A percentile compares a stretch with the other conserved stretches of the same genome.
Evolutionary conservation across 2,113 vertebrate species (phyloP).

Genomic region (Nibea coibor): DNA sequence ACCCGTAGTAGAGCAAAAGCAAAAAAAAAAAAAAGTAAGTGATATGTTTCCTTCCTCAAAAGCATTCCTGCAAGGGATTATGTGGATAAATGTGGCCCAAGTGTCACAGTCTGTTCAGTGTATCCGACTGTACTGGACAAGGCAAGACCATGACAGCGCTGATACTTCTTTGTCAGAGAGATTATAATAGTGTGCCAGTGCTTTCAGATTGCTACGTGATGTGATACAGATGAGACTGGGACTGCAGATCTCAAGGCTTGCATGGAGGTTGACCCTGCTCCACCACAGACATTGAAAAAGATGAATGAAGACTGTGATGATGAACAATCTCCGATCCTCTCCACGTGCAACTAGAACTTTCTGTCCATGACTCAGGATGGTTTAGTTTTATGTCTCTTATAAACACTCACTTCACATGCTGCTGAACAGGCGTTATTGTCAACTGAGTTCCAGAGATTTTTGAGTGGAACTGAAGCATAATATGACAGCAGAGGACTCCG

Average conservation of each 20-base stretch:
- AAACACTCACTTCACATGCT: slow-evolving; percentile 49
- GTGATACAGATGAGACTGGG: slow-evolving; percentile 46
- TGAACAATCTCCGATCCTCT: slow-evolving; percentile 32
- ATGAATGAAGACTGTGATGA: slow-evolving; percentile 46
- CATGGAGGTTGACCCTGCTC: slow-evolving; percentile 34
- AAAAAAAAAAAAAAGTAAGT: slow-evolving; percentile 22
- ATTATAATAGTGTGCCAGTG: slow-evolving; percentile 28
- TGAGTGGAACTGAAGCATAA: slow-evolving; percentile 55
- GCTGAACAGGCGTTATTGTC: slow-evolving; percentile 54
- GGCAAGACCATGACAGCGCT: not conserved
- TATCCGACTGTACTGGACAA: slow-evolving; percentile 22
- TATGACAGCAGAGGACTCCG: slow-evolving; percentile 57
- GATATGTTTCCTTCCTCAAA: slow-evolving; percentile 30
- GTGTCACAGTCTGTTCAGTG: slow-evolving; percentile 29
- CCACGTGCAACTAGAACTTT: slow-evolving; percentile 38
- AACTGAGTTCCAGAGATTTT: slow-evolving; percentile 47
- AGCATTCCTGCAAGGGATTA: slow-evolving; percentile 11
- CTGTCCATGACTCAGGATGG: slow-evolving; percentile 32
- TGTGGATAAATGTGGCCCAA: slow-evolving; percentile 31
- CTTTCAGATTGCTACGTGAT: slow-evolving; percentile 46
- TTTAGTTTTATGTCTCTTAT: slow-evolving; percentile 44
- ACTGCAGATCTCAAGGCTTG: slow-evolving; percentile 32
- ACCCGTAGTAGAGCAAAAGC: slow-evolving; percentile 47
- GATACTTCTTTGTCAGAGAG: slow-evolving; percentile 23
- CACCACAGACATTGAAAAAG: slow-evolving; percentile 36